Conservation (phyloP, 1,140 invertebrate species). For the Drosophila lini region DNA sequence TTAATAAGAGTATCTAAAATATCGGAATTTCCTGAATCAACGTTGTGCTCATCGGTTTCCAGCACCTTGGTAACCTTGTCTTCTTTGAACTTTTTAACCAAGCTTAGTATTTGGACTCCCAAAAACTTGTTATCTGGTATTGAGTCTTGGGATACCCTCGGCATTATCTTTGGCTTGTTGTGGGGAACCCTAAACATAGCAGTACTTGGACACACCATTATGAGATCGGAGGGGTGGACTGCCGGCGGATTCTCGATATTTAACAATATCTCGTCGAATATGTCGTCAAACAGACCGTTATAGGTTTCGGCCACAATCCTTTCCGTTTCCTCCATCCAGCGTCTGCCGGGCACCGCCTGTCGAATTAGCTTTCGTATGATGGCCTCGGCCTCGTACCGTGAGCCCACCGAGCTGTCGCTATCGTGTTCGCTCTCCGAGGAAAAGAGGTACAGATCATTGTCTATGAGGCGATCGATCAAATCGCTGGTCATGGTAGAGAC, state of each 20-base stretch:
- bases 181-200: neutral
- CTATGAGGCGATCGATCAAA: conserved; percentile 69
- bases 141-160: neutral
- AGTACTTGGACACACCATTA: neutral
- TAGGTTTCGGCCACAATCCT: conserved; percentile 50
- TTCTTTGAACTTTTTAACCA: conserved; percentile 12
- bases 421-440: conserved; percentile 70
- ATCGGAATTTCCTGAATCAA: neutral
- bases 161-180: rapidly evolving
- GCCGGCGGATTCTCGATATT: neutral
- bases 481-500: conserved; percentile 42
- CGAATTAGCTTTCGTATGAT: conserved; percentile 71
- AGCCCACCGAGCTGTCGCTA: neutral
- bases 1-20: neutral
- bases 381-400: conserved; percentile 46
- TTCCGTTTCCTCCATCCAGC: conserved; percentile 68
- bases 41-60: neutral
- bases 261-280: conserved; percentile 39
- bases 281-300: conserved; percentile 50
- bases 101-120: neutral
- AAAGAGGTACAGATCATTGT: conserved; percentile 69
- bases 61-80: conserved; percentile 9
- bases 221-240: conserved; percentile 13
- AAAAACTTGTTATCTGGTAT: neutral
- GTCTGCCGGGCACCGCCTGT: conserved; percentile 63